A percentile compares a stretch with the other conserved stretches of the same genome.
Evolutionary conservation across 2,113 vertebrate genomes (phyloP).

Genomic region (Jaculus jaculus): DNA sequence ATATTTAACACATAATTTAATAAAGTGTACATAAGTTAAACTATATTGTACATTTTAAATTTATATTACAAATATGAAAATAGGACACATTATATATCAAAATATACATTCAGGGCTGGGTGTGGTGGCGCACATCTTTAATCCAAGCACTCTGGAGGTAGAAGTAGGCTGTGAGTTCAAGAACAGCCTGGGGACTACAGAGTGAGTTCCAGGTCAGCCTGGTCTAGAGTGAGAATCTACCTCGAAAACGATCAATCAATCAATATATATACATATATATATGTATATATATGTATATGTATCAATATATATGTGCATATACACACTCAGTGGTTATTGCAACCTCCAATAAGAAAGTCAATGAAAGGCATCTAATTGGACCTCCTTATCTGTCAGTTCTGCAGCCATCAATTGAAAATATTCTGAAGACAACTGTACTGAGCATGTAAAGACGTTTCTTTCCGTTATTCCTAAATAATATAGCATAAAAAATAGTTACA

Average conservation of each 20-base stretch:
- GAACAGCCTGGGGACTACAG: too few relatives aligned
- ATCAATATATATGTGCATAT: too few relatives aligned
- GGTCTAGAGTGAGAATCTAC: too few relatives aligned
- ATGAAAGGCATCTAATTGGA: neutral
- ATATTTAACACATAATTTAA: slow-evolving; percentile 2
- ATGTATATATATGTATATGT: too few relatives aligned
- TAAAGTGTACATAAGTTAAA: slow-evolving; percentile 23
- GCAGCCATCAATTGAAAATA: neutral
- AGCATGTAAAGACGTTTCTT: neutral
- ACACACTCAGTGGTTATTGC: neutral
- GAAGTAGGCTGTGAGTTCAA: too few relatives aligned
- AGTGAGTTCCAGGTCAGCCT: too few relatives aligned
- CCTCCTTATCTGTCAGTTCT: neutral
- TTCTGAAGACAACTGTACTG: neutral
- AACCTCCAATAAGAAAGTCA: slow-evolving; percentile 2
- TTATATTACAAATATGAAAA: slow-evolving; percentile 19
- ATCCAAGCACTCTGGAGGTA: too few relatives aligned
- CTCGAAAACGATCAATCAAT: too few relatives aligned
- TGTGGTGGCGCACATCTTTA: too few relatives aligned
- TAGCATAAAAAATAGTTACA: neutral
- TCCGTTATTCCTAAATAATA: neutral
- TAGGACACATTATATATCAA: neutral
- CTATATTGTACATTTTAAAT: slow-evolving; percentile 30
- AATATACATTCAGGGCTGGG: neutral
- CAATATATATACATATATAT: too few relatives aligned